A percentile compares a stretch with the other conserved stretches of the same genome.
phyloP scores from a whole-genome alignment of 2,113 vertebrate species.

The Mionectes macconnelli region DNA sequence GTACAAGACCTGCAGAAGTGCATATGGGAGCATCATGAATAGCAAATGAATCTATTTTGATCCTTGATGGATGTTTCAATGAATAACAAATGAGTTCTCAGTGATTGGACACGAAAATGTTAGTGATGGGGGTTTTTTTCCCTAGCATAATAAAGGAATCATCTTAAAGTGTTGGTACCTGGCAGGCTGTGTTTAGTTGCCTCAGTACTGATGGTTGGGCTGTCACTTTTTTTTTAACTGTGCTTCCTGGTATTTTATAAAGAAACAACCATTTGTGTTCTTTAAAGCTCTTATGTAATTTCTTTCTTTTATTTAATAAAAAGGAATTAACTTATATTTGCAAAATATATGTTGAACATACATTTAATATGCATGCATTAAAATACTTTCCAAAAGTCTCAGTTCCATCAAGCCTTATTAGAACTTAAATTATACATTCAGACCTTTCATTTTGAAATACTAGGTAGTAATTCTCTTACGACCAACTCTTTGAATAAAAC shows the following conservation, averaged over 20 bases:
- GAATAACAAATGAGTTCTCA: conserved; percentile 59
- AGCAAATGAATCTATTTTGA: conserved; percentile 66
- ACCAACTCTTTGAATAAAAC: background rate
- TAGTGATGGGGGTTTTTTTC: background rate
- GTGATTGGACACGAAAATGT: conserved; percentile 35
- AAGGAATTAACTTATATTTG: background rate
- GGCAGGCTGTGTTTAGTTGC: background rate
- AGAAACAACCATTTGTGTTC: background rate
- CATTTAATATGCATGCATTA: background rate
- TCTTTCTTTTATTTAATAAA: background rate
- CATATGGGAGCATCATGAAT: conserved; percentile 54
- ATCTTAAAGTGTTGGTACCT: background rate
- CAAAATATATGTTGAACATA: background rate
- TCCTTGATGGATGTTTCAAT: conserved; percentile 62
- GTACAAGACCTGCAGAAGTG: conserved; percentile 45
- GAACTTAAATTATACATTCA: background rate
- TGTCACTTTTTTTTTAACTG: background rate
- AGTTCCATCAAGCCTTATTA: background rate
- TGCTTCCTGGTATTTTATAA: background rate
- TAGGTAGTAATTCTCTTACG: background rate
- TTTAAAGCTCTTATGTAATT: background rate
- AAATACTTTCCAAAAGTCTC: background rate
- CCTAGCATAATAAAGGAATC: background rate
- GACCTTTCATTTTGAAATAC: background rate
- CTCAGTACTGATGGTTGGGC: background rate